Conservation (phyloP, 1,140 invertebrate species). For the Sminthurinus signatus region DNA sequence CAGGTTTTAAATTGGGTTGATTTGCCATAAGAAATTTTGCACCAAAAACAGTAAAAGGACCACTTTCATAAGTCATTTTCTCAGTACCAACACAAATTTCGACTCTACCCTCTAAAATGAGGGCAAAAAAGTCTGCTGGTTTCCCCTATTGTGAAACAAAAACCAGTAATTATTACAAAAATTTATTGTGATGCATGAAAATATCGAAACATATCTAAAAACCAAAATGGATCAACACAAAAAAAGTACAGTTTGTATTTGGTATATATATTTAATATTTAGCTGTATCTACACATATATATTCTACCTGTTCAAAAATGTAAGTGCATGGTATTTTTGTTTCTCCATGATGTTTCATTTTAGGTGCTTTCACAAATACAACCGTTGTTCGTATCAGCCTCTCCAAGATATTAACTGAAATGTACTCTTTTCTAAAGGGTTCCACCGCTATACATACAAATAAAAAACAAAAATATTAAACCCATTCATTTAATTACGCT, state of each 20-base stretch:
- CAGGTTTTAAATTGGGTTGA: too few species aligned
- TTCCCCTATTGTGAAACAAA: slow-evolving; percentile 1
- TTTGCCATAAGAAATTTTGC: slow-evolving; percentile 33
- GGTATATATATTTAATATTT: too few species aligned
- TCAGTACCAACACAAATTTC: slow-evolving; percentile 48
- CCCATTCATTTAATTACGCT: too few species aligned
- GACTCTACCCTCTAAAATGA: slow-evolving; percentile 52
- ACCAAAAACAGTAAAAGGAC: slow-evolving; percentile 57
- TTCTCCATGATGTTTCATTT: neutral
- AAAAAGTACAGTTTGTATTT: too few species aligned
- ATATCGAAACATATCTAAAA: too few species aligned
- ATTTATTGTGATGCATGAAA: too few species aligned
- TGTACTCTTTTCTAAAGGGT: slow-evolving; percentile 25
- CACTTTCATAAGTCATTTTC: slow-evolving; percentile 51
- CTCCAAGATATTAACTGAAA: slow-evolving; percentile 22
- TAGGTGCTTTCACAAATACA: slow-evolving; percentile 16
- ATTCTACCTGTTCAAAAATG: neutral
- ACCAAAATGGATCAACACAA: too few species aligned
- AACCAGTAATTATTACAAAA: too few species aligned
- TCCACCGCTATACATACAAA: slow-evolving; percentile 20
- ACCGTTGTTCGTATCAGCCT: slow-evolving; percentile 20
- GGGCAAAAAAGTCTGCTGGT: slow-evolving; percentile 48
- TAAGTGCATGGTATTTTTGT: neutral
- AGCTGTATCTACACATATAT: too few species aligned
- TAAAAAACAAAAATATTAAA: neutral